phyloP scores from a whole-genome alignment of 2,797 vertebrate genomes.

The Leuciscus waleckii region DNA sequence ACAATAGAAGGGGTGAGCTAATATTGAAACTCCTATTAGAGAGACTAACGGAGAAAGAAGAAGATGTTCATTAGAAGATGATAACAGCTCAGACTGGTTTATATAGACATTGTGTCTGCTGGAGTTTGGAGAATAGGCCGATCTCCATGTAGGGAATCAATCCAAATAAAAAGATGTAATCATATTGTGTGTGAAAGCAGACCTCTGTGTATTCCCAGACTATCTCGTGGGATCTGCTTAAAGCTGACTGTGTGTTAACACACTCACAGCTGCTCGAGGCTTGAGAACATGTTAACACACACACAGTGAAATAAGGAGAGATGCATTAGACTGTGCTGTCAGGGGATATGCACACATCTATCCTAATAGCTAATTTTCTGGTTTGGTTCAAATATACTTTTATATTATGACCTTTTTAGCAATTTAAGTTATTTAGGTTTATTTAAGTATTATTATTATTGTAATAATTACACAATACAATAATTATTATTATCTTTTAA shows the following conservation, averaged over 20 bases:
- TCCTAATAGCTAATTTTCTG: neutral
- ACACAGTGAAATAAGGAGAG: neutral
- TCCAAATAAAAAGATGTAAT: conserved; percentile 22
- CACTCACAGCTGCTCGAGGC: conserved; percentile 18
- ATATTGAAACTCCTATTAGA: conserved; percentile 33
- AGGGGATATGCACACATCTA: neutral
- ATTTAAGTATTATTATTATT: neutral
- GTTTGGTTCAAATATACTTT: neutral
- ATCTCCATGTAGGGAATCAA: conserved; percentile 8
- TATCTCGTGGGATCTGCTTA: neutral
- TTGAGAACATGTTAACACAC: conserved; percentile 8
- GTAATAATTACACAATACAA: neutral
- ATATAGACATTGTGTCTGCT: neutral
- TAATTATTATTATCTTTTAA: no score
- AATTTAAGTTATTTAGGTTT: neutral
- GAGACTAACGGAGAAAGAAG: neutral
- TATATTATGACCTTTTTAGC: neutral
- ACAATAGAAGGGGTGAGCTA: conserved; percentile 24
- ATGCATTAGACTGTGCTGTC: neutral
- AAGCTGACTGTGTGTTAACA: conserved; percentile 33
- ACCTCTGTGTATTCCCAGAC: conserved; percentile 35
- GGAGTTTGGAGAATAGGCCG: neutral
- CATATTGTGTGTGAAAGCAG: conserved; percentile 28
- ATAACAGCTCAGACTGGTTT: conserved; percentile 19
- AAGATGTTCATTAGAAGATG: conserved; percentile 4